phyloP scores from a whole-genome alignment of 2,888 invertebrate genomes.

The Ctenicera cuprea region DNA sequence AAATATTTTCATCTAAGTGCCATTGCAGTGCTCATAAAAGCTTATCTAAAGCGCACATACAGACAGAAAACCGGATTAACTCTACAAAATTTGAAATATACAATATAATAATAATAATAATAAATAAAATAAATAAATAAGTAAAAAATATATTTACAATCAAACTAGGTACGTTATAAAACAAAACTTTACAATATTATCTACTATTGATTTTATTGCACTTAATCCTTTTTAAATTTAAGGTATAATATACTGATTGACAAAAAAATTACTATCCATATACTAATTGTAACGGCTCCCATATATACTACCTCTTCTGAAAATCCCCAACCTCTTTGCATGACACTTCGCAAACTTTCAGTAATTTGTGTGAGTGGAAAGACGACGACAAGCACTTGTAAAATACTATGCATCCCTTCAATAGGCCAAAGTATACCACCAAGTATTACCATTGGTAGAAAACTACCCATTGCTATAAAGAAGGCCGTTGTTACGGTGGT shows the following conservation, averaged over 20 bases:
- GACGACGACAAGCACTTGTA: slow-evolving; percentile 85
- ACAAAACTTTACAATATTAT: neutral
- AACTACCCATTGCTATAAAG: slow-evolving; percentile 89
- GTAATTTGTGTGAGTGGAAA: slow-evolving; percentile 93
- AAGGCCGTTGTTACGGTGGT: slow-evolving; percentile 91
- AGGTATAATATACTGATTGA: slow-evolving; percentile 87
- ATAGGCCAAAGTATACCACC: slow-evolving; percentile 97
- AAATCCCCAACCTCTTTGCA: slow-evolving; percentile 92
- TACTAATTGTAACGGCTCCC: slow-evolving; percentile 90
- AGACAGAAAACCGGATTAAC: too few species aligned
- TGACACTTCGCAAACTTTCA: slow-evolving; percentile 89
- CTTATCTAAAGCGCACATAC: too few species aligned
- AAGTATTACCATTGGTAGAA: slow-evolving; percentile 89
- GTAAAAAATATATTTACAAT: slow-evolving; percentile 60
- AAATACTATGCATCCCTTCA: slow-evolving; percentile 89
- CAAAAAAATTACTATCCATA: slow-evolving; percentile 90
- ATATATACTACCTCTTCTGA: slow-evolving; percentile 88
- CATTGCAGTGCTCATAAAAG: too few species aligned
- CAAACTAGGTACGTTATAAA: neutral
- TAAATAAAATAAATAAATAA: too few species aligned
- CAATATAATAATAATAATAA: too few species aligned
- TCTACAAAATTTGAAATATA: too few species aligned
- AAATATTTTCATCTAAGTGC: too few species aligned
- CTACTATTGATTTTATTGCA: neutral
- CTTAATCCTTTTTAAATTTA: slow-evolving; percentile 86